These are phyloP conservation scores for Osedax fenrisi DNA, from an alignment of 2,888 invertebrate species.

Conservation along the genomic window DNA sequence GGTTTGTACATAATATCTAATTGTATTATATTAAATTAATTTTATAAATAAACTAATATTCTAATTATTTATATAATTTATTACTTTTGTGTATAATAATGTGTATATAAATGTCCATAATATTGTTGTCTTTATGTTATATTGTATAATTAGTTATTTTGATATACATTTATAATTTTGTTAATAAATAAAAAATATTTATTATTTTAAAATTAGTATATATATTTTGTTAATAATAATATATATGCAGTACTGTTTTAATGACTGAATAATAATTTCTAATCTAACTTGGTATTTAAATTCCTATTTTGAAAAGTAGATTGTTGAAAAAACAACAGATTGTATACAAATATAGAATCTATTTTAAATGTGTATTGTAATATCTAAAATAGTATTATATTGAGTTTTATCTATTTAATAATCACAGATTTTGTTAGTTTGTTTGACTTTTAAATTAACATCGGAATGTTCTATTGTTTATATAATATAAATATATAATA, in stretches of 20 bases:
- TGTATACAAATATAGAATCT: no score
- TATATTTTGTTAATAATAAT: no score
- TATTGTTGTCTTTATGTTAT: not conserved
- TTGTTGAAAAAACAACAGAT: no score
- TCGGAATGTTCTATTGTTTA: no score
- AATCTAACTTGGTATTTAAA: not conserved
- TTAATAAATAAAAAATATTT: not conserved
- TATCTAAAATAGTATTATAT: no score
- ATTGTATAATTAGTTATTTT: not conserved
- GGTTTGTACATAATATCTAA: slow-evolving; percentile 45
- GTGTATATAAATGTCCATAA: not conserved
- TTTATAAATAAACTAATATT: not conserved
- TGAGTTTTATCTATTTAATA: no score
- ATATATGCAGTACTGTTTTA: not conserved
- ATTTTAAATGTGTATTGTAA: no score
- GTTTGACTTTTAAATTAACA: no score
- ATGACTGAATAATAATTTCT: not conserved
- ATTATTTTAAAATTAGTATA: no score
- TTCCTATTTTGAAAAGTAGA: not conserved
- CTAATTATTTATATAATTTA: not conserved
- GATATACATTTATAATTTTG: not conserved
- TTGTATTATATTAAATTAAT: not conserved
- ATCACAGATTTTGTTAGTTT: no score
- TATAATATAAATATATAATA: no score
- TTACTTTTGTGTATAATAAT: not conserved